phyloP scores from a whole-genome alignment of 2,888 invertebrate species.

The Xylophagus ater region DNA sequence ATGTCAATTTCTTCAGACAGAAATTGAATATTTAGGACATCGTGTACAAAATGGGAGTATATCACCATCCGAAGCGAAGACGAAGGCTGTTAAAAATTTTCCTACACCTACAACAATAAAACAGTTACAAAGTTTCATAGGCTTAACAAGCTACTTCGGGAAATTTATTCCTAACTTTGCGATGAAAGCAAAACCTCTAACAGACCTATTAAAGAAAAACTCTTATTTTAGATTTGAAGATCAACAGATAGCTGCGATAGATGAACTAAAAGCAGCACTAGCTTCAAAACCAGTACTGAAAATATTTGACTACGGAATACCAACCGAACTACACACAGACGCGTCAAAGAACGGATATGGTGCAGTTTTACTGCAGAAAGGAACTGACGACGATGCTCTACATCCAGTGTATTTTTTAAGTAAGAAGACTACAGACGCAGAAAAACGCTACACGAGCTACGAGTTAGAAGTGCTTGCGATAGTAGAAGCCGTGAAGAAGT shows the following conservation, averaged over 20 bases:
- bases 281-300: neutral
- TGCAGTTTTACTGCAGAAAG: neutral
- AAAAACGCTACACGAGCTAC: conserved; percentile 19
- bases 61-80: neutral
- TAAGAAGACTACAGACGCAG: conserved; percentile 16
- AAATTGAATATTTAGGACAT: conserved; percentile 5
- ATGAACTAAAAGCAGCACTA: no score
- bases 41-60: neutral
- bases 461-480: conserved; percentile 19
- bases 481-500: conserved; percentile 17
- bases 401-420: conserved; percentile 20
- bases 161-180: conserved; percentile 1
- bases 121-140: conserved; percentile 1
- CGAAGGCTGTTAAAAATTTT: conserved; percentile 1
- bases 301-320: neutral
- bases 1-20: conserved; percentile 2
- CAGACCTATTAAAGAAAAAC: neutral
- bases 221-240: no score
- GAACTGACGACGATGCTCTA: conserved; percentile 9
- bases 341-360: neutral
- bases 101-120: neutral
- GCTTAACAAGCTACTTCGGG: neutral
- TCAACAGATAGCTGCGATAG: no score
- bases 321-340: neutral
- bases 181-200: neutral